Percentiles rank a stretch among this genome's conserved stretches.
These are phyloP conservation scores for Ectemnius continuus DNA, from an alignment of 2,888 invertebrate genomes.

Conservation along the genomic window DNA sequence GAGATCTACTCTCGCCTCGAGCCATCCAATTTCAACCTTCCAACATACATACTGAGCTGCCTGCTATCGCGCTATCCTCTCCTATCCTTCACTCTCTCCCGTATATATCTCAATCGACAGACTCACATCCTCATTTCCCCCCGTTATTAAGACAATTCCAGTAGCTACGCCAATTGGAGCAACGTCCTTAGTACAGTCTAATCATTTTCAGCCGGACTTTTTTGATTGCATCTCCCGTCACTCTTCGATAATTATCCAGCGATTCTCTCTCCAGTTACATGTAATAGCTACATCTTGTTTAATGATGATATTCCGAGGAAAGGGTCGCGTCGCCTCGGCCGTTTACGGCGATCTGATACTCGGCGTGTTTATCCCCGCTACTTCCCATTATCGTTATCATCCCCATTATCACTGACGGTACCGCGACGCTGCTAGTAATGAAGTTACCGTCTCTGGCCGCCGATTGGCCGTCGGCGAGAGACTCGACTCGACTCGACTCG, in stretches of 20 bases:
- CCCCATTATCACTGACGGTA: not conserved
- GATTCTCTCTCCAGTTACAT: too few relatives aligned
- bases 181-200: too few relatives aligned
- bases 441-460: not conserved
- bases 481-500: too few relatives aligned
- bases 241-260: too few relatives aligned
- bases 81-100: slow-evolving; percentile 10
- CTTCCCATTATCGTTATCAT: slow-evolving; percentile 3
- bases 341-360: not conserved
- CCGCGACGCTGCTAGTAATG: not conserved
- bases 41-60: slow-evolving; percentile 4
- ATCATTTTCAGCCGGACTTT: too few relatives aligned
- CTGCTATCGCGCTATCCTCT: slow-evolving; percentile 8
- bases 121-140: too few relatives aligned
- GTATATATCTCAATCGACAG: too few relatives aligned
- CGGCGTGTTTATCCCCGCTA: not conserved
- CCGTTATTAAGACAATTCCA: too few relatives aligned
- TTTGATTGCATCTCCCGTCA: too few relatives aligned
- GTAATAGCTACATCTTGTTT: too few relatives aligned
- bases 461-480: not conserved
- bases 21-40: slow-evolving; percentile 3
- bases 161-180: too few relatives aligned
- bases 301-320: too few relatives aligned
- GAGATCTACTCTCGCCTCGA: slow-evolving; percentile 4
- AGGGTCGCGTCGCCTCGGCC: not conserved